A percentile compares a stretch with the other conserved stretches of the same genome.
Conservation (phyloP, 1,140 invertebrate species). For the Euura lappo region DNA sequence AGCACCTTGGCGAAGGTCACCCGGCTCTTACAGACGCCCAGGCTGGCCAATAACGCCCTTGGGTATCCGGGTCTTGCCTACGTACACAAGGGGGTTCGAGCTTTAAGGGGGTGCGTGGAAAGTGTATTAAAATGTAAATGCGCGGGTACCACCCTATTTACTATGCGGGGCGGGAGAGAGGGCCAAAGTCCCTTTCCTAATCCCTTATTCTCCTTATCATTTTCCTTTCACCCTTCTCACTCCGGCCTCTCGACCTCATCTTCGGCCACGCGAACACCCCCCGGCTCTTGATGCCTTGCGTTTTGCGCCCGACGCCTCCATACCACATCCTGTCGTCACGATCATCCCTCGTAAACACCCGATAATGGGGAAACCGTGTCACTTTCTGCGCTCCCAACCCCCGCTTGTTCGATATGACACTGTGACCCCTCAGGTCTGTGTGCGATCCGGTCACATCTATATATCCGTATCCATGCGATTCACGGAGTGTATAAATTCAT, state of each 20-base stretch:
- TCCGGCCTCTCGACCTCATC: constrained; percentile 16
- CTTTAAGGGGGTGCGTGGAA: neutral
- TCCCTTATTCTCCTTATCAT: neutral
- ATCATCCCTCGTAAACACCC: constrained; percentile 41
- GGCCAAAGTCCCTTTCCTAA: neutral
- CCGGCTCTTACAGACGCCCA: neutral
- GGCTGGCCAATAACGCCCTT: neutral
- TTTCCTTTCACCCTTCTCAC: neutral
- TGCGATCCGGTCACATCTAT: too few relatives aligned
- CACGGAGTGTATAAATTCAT: too few relatives aligned
- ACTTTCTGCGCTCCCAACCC: constrained; percentile 17
- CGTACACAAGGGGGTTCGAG: constrained; percentile 25
- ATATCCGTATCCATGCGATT: too few relatives aligned
- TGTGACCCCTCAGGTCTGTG: neutral
- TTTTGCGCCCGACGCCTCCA: neutral
- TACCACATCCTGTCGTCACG: neutral
- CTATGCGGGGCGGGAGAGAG: constrained; percentile 41
- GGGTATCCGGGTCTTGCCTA: neutral
- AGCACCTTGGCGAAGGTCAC: neutral
- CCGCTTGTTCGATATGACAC: neutral
- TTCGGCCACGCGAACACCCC: constrained; percentile 37
- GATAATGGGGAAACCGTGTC: constrained; percentile 49
- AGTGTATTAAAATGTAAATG: constrained; percentile 47
- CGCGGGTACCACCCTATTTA: constrained; percentile 39
- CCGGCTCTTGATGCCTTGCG: neutral